These are phyloP conservation scores for Laticauda laticaudata DNA, from an alignment of 2,113 vertebrate genomes.

Conservation along the genomic window DNA sequence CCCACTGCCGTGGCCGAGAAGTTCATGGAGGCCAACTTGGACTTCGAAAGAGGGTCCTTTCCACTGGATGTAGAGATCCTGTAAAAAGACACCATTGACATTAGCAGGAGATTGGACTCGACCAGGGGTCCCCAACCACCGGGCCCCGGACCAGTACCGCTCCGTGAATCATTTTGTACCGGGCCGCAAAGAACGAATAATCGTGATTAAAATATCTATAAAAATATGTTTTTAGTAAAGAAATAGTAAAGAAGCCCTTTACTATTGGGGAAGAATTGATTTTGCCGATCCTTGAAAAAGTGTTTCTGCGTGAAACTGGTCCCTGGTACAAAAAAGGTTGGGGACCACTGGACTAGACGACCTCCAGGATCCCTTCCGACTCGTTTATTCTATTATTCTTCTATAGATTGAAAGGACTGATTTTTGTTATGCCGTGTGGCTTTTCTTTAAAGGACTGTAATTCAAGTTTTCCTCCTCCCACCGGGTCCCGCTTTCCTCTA, in stretches of 20 bases:
- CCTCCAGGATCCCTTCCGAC: not conserved
- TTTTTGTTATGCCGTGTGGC: not conserved
- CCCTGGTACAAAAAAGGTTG: no score
- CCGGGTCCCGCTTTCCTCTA: not conserved
- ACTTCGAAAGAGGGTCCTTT: constrained; percentile 89
- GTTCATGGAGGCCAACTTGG: constrained; percentile 89
- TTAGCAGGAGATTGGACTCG: not conserved
- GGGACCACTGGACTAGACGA: not conserved
- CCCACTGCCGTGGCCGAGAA: constrained; percentile 88
- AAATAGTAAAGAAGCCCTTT: no score
- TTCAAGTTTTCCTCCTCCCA: not conserved
- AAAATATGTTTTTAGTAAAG: no score
- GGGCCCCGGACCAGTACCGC: no score
- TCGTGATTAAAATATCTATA: no score
- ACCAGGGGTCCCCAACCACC: no score
- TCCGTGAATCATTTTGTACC: no score
- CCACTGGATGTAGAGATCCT: constrained; percentile 88
- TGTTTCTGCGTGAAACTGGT: no score
- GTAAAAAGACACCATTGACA: not conserved
- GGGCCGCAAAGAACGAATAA: no score
- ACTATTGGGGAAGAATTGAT: no score
- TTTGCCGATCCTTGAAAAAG: no score
- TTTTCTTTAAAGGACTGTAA: not conserved
- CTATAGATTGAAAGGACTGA: not conserved
- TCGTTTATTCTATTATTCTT: not conserved